These are phyloP conservation scores for Diploscapter pachys DNA, from an alignment of 1,140 invertebrate genomes.

Conservation along the genomic window DNA sequence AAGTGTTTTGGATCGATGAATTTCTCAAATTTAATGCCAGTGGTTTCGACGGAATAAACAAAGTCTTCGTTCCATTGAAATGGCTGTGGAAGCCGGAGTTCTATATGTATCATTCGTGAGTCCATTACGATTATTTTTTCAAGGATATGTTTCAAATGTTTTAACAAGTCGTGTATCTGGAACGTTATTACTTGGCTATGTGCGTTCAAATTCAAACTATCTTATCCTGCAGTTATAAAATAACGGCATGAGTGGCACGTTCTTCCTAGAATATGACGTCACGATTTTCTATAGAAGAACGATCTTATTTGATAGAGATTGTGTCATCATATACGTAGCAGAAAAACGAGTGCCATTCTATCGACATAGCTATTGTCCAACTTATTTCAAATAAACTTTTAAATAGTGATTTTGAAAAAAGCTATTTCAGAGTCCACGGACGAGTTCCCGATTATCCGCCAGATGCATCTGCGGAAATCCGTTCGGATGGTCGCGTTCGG, in stretches of 20 bases:
- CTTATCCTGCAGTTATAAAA: too few relatives aligned
- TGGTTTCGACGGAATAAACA: constrained; percentile 48
- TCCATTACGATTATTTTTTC: constrained; percentile 22
- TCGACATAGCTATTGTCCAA: too few relatives aligned
- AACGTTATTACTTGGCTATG: too few relatives aligned
- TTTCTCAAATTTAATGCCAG: constrained; percentile 51
- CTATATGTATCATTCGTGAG: constrained; percentile 47
- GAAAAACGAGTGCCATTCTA: too few relatives aligned
- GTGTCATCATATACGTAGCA: too few relatives aligned
- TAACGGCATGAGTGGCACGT: too few relatives aligned
- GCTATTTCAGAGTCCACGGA: constrained; percentile 47
- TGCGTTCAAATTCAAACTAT: too few relatives aligned
- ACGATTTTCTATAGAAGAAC: too few relatives aligned
- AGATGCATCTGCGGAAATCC: constrained; percentile 48
- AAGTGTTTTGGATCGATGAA: constrained; percentile 53
- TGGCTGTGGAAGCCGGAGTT: constrained; percentile 58
- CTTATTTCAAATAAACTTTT: constrained; percentile 24
- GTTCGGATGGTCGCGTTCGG: constrained; percentile 46
- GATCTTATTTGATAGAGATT: too few relatives aligned
- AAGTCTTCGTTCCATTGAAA: constrained; percentile 51
- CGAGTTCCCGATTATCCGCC: constrained; percentile 53
- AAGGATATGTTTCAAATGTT: constrained; percentile 10
- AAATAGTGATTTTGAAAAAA: background rate
- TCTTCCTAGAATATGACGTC: too few relatives aligned
- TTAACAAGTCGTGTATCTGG: background rate